A percentile compares a stretch with the other conserved stretches of the same genome.
phyloP scores from a whole-genome alignment of 2,113 vertebrate species.

The Nannobrachium achirus region DNA sequence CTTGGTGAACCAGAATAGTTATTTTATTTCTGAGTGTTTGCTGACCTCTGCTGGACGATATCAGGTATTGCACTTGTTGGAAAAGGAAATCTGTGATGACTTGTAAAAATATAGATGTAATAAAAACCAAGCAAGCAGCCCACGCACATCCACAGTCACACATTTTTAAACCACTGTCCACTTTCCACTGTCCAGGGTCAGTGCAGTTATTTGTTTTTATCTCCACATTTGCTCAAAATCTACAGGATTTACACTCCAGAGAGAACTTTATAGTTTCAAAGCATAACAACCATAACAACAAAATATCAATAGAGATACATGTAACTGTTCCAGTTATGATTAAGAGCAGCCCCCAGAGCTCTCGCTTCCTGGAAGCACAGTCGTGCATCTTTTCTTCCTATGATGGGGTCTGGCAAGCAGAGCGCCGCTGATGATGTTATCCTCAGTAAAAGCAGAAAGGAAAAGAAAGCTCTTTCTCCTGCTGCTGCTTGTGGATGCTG shows the following conservation, averaged over 20 bases:
- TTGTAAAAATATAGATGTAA: not conserved
- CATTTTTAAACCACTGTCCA: not conserved
- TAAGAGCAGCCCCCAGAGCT: conserved; percentile 30
- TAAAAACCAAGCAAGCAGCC: no score
- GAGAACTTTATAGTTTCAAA: no score
- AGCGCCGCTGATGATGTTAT: conserved; percentile 51
- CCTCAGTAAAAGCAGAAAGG: conserved; percentile 40
- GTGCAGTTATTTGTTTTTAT: not conserved
- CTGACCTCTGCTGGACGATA: conserved; percentile 63
- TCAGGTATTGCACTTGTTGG: not conserved
- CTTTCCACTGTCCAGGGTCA: not conserved
- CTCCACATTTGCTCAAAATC: no score
- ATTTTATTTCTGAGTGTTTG: conserved; percentile 41
- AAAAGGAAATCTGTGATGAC: not conserved
- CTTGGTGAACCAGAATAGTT: no score
- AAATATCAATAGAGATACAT: not conserved
- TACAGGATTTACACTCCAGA: no score
- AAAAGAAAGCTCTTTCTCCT: conserved; percentile 48
- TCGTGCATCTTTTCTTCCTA: conserved; percentile 41
- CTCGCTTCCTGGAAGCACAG: conserved; percentile 56
- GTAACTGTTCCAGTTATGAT: not conserved
- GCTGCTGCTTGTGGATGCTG: conserved; percentile 29
- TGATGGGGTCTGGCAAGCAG: conserved; percentile 36
- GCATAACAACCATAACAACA: not conserved
- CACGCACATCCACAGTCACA: not conserved